Evolutionary conservation across 2,888 invertebrate species (phyloP).

Genomic region (Xanthorhoe spadicearia): DNA sequence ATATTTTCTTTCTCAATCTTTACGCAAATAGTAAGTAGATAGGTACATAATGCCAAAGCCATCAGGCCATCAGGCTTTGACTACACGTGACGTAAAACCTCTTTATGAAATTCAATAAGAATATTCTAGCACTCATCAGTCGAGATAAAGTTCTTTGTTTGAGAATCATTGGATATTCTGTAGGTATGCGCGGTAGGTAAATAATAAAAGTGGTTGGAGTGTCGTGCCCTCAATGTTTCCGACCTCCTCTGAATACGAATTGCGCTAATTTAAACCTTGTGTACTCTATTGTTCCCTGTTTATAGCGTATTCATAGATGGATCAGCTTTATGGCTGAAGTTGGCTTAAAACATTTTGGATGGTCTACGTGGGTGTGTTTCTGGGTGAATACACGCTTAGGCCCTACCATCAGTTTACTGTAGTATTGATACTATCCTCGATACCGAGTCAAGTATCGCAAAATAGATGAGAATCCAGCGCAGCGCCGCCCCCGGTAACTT

Average conservation of each 20-base stretch:
- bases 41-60: constrained; percentile 24
- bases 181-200: constrained; percentile 55
- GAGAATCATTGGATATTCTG: constrained; percentile 56
- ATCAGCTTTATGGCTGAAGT: constrained; percentile 27
- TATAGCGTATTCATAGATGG: constrained; percentile 34
- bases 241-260: constrained; percentile 64
- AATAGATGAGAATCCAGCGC: too few relatives aligned
- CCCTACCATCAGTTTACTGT: too few relatives aligned
- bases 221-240: constrained; percentile 58
- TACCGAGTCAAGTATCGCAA: too few relatives aligned
- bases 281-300: constrained; percentile 34
- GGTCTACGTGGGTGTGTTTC: not conserved
- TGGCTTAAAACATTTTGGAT: constrained; percentile 21
- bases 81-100: constrained; percentile 37
- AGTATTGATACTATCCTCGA: too few relatives aligned
- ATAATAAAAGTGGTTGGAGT: constrained; percentile 63
- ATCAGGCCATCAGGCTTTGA: constrained; percentile 22
- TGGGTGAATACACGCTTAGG: too few relatives aligned
- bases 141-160: constrained; percentile 49
- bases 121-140: constrained; percentile 44
- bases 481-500: too few relatives aligned
- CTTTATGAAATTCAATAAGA: constrained; percentile 48
- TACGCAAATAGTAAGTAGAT: constrained; percentile 4
- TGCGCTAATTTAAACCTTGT: constrained; percentile 60
- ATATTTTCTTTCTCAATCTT: not conserved